Percentiles rank a stretch among this genome's conserved stretches.
Evolutionary conservation across 2,888 invertebrate genomes (phyloP).

Genomic region (Podabrus alpinus): DNA sequence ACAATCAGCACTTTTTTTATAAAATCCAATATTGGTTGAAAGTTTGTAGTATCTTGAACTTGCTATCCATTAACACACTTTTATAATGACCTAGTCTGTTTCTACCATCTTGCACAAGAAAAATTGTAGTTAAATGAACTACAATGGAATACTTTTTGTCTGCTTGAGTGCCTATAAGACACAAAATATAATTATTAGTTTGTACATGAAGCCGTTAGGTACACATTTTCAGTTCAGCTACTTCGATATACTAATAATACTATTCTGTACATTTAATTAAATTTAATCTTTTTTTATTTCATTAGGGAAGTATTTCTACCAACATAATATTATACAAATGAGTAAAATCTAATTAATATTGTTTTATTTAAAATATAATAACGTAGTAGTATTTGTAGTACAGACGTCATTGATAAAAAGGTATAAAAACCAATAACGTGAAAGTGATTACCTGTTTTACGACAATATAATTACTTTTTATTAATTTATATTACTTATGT

Average conservation of each 20-base stretch:
- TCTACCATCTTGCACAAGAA: conserved; percentile 11
- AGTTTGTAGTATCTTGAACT: conserved; percentile 11
- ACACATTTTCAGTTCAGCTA: neutral
- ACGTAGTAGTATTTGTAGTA: too few relatives aligned
- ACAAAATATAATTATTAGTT: conserved; percentile 10
- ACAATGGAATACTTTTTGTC: conserved; percentile 5
- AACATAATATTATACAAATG: neutral
- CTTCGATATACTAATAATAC: neutral
- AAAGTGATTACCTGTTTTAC: too few relatives aligned
- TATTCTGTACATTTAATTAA: neutral
- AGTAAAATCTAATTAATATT: too few relatives aligned
- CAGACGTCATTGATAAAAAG: too few relatives aligned
- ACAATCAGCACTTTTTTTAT: conserved; percentile 1
- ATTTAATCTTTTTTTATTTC: neutral
- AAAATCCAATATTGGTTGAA: neutral
- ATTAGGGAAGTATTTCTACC: neutral
- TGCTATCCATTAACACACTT: conserved; percentile 22
- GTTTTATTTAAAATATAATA: too few relatives aligned
- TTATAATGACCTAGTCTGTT: conserved; percentile 3
- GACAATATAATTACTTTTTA: too few relatives aligned
- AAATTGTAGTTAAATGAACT: neutral
- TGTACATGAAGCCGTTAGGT: neutral
- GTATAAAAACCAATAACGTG: too few relatives aligned
- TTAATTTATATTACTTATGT: too few relatives aligned
- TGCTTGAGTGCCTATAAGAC: conserved; percentile 16